A percentile compares a stretch with the other conserved stretches of the same genome.
These are phyloP conservation scores for Rhagium mordax DNA, from an alignment of 2,888 invertebrate species.

Conservation along the genomic window DNA sequence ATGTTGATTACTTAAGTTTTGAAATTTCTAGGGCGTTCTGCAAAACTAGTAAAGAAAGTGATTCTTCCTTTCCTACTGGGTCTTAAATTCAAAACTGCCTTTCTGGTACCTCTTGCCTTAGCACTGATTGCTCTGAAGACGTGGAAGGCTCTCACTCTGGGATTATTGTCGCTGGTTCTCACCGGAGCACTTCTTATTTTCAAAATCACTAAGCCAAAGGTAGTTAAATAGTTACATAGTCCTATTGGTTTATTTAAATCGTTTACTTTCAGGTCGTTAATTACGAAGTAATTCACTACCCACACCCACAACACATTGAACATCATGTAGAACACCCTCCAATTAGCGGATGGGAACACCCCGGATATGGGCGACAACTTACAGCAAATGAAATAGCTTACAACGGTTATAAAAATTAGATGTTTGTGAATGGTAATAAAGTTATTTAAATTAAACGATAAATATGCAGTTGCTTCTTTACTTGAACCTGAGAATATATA, in stretches of 20 bases:
- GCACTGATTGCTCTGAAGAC: constrained; percentile 90
- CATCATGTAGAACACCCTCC: constrained; percentile 71
- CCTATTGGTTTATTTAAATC: not conserved
- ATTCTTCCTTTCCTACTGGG: constrained; percentile 89
- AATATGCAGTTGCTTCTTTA: not conserved
- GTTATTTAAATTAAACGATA: constrained; percentile 62
- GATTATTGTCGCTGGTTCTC: constrained; percentile 86
- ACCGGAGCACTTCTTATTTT: constrained; percentile 90
- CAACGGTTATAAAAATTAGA: constrained; percentile 65
- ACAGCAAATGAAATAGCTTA: constrained; percentile 77
- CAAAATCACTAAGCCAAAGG: constrained; percentile 90
- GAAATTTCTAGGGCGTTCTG: constrained; percentile 76
- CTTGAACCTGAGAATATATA: too few relatives aligned
- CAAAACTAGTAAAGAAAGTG: constrained; percentile 84
- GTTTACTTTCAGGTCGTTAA: constrained; percentile 75
- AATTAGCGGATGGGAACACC: constrained; percentile 71
- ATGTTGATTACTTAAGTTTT: constrained; percentile 4
- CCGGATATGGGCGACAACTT: constrained; percentile 76
- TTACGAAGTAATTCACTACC: constrained; percentile 90
- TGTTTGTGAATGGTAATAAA: constrained; percentile 37
- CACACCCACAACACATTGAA: constrained; percentile 78
- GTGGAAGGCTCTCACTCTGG: constrained; percentile 91
- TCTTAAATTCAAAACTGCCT: constrained; percentile 89
- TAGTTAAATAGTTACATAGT: constrained; percentile 47
- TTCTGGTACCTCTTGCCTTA: constrained; percentile 85